Conservation (phyloP, 37 sponge, comb jelly and placozoan genomes). For the Amphimedon queenslandica region DNA sequence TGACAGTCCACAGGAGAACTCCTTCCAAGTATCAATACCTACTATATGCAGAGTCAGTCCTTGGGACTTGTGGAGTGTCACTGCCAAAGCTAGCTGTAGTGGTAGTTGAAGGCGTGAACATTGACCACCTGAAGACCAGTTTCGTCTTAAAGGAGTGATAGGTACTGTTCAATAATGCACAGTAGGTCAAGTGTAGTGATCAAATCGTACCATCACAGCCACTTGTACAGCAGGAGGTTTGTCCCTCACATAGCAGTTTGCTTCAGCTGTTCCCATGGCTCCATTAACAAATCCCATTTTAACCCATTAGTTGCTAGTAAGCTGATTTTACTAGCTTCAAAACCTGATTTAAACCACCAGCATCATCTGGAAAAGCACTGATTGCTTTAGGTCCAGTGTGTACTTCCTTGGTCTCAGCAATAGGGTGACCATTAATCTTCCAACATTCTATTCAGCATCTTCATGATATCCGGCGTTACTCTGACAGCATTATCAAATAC, state of each 20-base stretch:
- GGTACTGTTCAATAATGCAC: conserved; percentile 16
- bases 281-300: conserved; percentile 38
- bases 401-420: conserved; percentile 11
- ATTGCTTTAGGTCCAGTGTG: conserved; percentile 14
- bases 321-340: conserved; percentile 18
- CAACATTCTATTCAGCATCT: too few relatives aligned
- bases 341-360: conserved; percentile 1
- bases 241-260: conserved; percentile 24
- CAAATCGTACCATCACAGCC: conserved; percentile 15
- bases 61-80: too few relatives aligned
- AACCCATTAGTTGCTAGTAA: conserved; percentile 33
- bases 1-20: too few relatives aligned
- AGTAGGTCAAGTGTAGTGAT: conserved; percentile 10
- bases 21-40: too few relatives aligned
- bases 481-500: too few relatives aligned
- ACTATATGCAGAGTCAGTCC: too few relatives aligned
- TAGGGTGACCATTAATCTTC: conserved; percentile 3
- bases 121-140: too few relatives aligned
- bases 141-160: background rate
- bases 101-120: too few relatives aligned
- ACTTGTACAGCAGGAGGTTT: conserved; percentile 30
- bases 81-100: too few relatives aligned
- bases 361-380: conserved; percentile 17
- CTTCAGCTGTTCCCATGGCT: conserved; percentile 26
- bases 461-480: too few relatives aligned